Base-by-base conservation (phyloP, 23 tunicate species). In the Phallusia fumigata region DNA sequence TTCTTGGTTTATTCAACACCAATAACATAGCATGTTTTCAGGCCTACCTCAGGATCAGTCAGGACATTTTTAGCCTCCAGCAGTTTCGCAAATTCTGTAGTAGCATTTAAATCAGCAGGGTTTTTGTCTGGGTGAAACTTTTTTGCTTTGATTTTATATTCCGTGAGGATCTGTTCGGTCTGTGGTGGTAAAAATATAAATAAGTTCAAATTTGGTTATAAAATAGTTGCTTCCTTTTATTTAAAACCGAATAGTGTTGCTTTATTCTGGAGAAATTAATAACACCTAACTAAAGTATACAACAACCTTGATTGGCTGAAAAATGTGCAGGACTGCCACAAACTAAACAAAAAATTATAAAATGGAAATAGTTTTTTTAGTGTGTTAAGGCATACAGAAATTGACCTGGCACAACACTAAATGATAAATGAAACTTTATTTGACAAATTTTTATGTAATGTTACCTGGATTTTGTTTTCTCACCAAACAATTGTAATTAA, bases 81-180 rank as follows among this genome's bases (percentile, higher is more conserved):
- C 19, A 85, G 74, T 33, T 45, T 51, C 18, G 75, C 76, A 77
- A 85, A 85, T 77, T 77, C 73, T 35, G 64, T 24, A 8, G 76
- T 52, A 13, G 88, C 88, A 22, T 85, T 53, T 76, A 28, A 26
- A 36, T 76, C 53, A 0, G 31, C 19, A 33, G 11, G 76, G 77
- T 77, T 85, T 77, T 85, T 85, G 75, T 85, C 69, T 6, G 69
- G 69, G 16, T 58, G 69, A 13, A 22, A 58, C 77, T 65, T 32
- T 18, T 76, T 35, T 5, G 82, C 88, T 78, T 65, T 53, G 18
- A 78, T 33, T 64, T 35, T 52, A 44, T 85, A 85, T 35, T 85
- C 88, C 0, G 88, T 85, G 18, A 75, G 40, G 19, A 85, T 85
- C 32, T 85, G 88, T 44, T 85, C 88, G 8, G 82, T 77, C 88